Evolutionary conservation across 1,140 invertebrate genomes (phyloP), one percentile per base, ranked within the genome.

Genomic region (Propsilocerus akamusi): DNA sequence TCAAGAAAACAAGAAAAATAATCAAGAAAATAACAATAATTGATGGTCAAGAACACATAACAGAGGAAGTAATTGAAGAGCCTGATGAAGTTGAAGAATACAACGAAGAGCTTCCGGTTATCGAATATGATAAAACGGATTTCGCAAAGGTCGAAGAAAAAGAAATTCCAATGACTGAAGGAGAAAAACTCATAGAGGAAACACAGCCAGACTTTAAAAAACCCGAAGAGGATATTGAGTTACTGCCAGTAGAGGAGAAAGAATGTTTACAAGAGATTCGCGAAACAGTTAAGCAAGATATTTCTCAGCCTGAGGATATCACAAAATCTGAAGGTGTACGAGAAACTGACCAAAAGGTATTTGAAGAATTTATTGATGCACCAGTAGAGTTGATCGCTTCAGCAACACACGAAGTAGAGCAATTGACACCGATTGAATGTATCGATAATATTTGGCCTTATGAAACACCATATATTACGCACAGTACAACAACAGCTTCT

Each of bases 51-150:
- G 83, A 88, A 64, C 77, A 81, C 55, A 74, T 84, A 0, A 80
- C 76, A 8, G 85, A 89, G 66, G 84, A 89, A 67, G 68, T 88
- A 4, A 68, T 87, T 51, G 81, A 89, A 64, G 81, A 89, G 67
- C 81, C 84, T 20, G 81, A 88, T 58, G 80, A 85, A 64, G 66
- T 86, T 25, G 82, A 87, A 67, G 70, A 85, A 4, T 75, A 74
- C 30, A 81, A 86, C 61, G 78, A 84, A 64, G 73, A 81, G 55
- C 66, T 71, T 24, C 77, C 83, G 12, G 3, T 37, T 2, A 2
- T 17, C 24, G 34, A 37, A 41, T 30, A 37, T 6, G 30, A 50
- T 23, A 23, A 3, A 24, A 32, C 23, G n/a, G 10, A 12, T 22
- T 4, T 6, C 28, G 2, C 28, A 22, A 25, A 23, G 10, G 24